phyloP scores from a whole-genome alignment of 1,140 invertebrate species.

The Aphidius ervi region DNA sequence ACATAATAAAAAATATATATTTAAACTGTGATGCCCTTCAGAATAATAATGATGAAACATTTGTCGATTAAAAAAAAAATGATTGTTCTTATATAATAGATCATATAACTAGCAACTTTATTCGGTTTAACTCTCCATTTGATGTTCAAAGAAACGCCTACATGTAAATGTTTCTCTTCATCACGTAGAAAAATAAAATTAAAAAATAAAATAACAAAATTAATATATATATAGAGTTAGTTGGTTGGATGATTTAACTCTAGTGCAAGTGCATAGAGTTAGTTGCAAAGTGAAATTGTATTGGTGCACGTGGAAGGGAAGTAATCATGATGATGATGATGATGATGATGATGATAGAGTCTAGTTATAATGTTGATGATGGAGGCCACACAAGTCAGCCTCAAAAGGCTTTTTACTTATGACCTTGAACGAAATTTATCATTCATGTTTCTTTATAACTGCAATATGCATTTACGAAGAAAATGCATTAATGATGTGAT shows the following conservation, averaged over 20 bases:
- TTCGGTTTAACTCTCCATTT: conserved; percentile 27
- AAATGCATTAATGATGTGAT: too few relatives aligned
- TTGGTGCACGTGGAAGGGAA: conserved; percentile 17
- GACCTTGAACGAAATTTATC: conserved; percentile 52
- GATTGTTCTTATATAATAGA: conserved; percentile 56
- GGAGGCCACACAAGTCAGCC: conserved; percentile 26
- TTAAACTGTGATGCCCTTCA: conserved; percentile 40
- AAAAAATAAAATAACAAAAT: conserved; percentile 2
- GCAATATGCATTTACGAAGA: too few relatives aligned
- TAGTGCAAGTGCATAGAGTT: conserved; percentile 8
- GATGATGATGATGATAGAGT: neutral
- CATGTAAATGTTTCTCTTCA: conserved; percentile 10
- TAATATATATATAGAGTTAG: neutral
- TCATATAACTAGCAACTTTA: conserved; percentile 51
- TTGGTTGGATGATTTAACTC: neutral
- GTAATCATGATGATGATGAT: conserved; percentile 5
- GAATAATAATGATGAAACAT: conserved; percentile 45
- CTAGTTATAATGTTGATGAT: conserved; percentile 9
- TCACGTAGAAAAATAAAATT: conserved; percentile 9
- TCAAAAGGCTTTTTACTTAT: conserved; percentile 53
- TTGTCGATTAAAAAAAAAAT: conserved; percentile 46
- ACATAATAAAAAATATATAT: neutral
- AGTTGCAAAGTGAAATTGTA: conserved; percentile 9
- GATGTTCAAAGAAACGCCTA: conserved; percentile 19
- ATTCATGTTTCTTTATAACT: conserved; percentile 41